Conservation (phyloP, 2,797 vertebrate species). For the Cossypha polioptera region DNA sequence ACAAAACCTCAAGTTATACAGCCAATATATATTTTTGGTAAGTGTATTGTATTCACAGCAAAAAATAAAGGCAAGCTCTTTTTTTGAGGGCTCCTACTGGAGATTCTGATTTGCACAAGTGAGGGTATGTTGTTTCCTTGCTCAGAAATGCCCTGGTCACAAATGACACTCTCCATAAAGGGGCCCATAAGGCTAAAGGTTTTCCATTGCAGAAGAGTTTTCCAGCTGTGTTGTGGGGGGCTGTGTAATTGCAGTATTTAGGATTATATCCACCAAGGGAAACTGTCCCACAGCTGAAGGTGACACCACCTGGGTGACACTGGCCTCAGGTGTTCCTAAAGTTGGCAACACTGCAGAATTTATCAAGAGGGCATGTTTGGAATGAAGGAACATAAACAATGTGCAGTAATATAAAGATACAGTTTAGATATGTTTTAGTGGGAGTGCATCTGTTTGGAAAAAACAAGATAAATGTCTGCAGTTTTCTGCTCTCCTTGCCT, state of each 20-base stretch:
- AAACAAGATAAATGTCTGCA: background rate
- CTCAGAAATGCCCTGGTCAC: background rate
- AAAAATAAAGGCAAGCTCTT: background rate
- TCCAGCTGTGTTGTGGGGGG: background rate
- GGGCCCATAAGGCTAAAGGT: background rate
- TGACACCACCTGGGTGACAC: background rate
- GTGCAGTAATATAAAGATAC: background rate
- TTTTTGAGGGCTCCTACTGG: background rate
- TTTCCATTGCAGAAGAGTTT: background rate
- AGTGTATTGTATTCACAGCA: background rate
- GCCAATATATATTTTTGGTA: background rate
- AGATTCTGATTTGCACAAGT: background rate
- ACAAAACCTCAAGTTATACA: background rate
- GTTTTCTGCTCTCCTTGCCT: background rate
- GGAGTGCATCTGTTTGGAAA: background rate
- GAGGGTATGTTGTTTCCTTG: background rate
- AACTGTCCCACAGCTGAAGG: accelerated
- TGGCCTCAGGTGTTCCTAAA: background rate
- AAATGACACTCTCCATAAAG: background rate
- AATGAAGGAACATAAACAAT: background rate
- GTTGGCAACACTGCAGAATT: background rate
- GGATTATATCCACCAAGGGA: background rate
- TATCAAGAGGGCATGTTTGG: background rate
- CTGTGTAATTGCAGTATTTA: background rate
- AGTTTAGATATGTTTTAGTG: background rate